Percentiles rank a stretch among this genome's conserved stretches.
phyloP scores from a whole-genome alignment of 2,113 vertebrate species.

The Ictidomys tridecemlineatus region DNA sequence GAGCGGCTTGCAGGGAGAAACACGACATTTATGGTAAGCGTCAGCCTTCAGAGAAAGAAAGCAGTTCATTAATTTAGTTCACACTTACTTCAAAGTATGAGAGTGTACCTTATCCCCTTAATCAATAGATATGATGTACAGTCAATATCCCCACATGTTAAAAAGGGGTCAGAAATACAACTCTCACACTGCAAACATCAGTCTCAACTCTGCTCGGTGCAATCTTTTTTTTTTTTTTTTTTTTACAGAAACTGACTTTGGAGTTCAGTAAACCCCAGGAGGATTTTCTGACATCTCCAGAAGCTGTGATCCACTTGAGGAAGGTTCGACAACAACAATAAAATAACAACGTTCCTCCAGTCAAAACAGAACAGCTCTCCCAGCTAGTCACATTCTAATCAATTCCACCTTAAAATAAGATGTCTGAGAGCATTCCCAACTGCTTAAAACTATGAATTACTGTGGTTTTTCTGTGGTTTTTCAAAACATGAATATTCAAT shows the following conservation, averaged over 20 bases:
- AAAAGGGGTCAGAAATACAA: conserved; percentile 77
- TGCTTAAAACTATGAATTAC: conserved; percentile 55
- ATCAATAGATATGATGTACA: conserved; percentile 91
- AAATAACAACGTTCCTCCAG: neutral
- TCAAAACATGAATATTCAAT: conserved; percentile 32
- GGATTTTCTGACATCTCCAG: neutral
- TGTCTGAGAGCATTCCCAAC: conserved; percentile 29
- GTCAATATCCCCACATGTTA: conserved; percentile 85
- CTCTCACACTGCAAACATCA: conserved; percentile 27
- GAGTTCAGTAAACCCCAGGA: conserved; percentile 22
- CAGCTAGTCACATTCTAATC: conserved; percentile 40
- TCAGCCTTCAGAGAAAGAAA: conserved; percentile 90
- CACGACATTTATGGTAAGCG: conserved; percentile 91
- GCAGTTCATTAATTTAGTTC: conserved; percentile 92
- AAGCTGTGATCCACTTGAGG: conserved; percentile 9
- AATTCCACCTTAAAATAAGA: conserved; percentile 55
- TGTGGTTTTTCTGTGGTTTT: neutral
- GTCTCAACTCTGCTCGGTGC: conserved; percentile 9
- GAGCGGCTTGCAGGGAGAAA: conserved; percentile 89
- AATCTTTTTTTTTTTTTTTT: neutral
- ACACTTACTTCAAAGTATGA: conserved; percentile 87
- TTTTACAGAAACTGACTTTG: conserved; percentile 15
- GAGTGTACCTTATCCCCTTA: conserved; percentile 83
- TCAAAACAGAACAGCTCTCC: conserved; percentile 41
- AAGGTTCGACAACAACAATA: neutral